Conservation (phyloP, 1,140 invertebrate species). For the Hesperophylax magnus region DNA sequence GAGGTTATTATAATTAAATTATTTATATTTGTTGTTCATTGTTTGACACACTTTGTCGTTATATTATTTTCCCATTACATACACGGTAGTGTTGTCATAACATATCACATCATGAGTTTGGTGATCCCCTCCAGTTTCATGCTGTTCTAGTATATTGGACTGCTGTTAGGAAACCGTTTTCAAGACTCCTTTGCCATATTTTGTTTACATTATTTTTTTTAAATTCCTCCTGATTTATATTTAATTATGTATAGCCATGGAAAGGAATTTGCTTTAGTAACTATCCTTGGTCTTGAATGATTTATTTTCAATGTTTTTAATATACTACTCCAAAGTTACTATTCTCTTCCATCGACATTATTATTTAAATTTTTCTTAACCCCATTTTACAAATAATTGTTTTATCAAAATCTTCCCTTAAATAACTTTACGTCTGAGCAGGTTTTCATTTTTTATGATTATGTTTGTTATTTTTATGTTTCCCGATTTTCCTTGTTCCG, state of each 20-base stretch:
- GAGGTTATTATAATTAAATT: neutral
- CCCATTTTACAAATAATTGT: too few relatives aligned
- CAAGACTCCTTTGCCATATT: conserved; percentile 1
- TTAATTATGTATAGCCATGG: neutral
- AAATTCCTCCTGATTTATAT: neutral
- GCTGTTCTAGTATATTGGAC: conserved; percentile 32
- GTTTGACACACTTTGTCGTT: too few relatives aligned
- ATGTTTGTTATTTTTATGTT: neutral
- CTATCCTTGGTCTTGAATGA: too few relatives aligned
- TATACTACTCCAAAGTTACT: neutral
- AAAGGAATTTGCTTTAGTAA: too few relatives aligned
- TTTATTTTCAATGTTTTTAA: neutral
- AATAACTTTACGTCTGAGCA: too few relatives aligned
- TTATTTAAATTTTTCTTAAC: neutral
- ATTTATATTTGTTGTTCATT: too few relatives aligned
- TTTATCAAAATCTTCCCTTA: too few relatives aligned
- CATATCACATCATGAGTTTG: neutral
- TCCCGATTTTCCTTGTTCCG: too few relatives aligned
- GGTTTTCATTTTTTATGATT: neutral
- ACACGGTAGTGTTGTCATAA: neutral
- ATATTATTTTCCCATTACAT: conserved; percentile 1
- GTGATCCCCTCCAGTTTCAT: neutral
- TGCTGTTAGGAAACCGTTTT: conserved; percentile 33
- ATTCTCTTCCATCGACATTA: neutral
- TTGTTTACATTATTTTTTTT: neutral